Evolutionary conservation across 2,113 vertebrate genomes (phyloP).

Genomic region (Percopsis transmontana): DNA sequence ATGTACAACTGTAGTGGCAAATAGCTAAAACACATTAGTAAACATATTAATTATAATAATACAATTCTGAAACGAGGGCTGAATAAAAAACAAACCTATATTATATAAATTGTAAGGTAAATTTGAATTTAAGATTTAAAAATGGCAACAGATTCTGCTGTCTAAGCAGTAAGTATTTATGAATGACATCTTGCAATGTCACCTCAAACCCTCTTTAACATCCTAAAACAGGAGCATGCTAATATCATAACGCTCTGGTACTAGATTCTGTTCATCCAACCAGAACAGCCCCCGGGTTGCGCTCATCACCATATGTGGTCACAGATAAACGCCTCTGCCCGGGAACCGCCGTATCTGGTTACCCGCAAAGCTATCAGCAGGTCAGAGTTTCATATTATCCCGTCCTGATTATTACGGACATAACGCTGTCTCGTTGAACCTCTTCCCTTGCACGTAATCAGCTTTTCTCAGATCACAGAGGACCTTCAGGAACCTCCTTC

Average conservation of each 20-base stretch:
- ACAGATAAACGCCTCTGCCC: conserved; percentile 21
- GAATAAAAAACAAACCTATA: too few relatives aligned
- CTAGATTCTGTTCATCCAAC: conserved; percentile 23
- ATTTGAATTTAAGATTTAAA: too few relatives aligned
- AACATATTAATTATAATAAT: too few relatives aligned
- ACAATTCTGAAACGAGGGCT: too few relatives aligned
- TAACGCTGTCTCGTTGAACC: conserved; percentile 44
- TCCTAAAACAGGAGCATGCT: not conserved
- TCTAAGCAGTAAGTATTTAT: not conserved
- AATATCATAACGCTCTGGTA: conserved; percentile 14
- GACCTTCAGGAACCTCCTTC: conserved; percentile 64
- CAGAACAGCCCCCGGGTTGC: conserved; percentile 14
- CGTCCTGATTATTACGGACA: conserved; percentile 40
- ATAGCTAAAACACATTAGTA: too few relatives aligned
- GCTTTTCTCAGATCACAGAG: conserved; percentile 59
- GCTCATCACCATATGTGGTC: conserved; percentile 40
- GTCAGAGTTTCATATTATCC: conserved; percentile 25
- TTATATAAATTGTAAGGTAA: too few relatives aligned
- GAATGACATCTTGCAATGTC: not conserved
- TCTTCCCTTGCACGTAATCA: conserved; percentile 51
- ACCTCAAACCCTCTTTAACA: not conserved
- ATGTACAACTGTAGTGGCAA: too few relatives aligned
- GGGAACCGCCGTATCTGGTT: conserved; percentile 38
- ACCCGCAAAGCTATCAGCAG: conserved; percentile 10
- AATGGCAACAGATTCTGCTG: too few relatives aligned